Percentiles rank a stretch among this genome's conserved stretches.
Evolutionary conservation across 2,888 invertebrate species (phyloP).

Genomic region (Hypomecis punctinalis): DNA sequence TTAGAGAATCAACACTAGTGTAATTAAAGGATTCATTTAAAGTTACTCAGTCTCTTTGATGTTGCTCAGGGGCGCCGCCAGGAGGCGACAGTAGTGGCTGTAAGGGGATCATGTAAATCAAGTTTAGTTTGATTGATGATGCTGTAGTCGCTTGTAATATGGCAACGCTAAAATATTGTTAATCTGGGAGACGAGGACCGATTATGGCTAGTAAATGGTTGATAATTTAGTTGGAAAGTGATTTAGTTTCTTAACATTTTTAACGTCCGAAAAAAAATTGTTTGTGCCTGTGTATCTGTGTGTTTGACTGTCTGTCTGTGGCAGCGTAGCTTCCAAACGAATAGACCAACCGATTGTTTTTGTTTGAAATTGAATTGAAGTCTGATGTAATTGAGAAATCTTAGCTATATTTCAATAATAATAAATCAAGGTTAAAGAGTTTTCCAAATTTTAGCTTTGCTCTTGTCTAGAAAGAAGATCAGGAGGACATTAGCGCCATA

Average conservation of each 20-base stretch:
- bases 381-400: too few species aligned
- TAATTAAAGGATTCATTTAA: constrained; percentile 82
- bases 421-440: too few species aligned
- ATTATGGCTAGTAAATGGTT: background rate
- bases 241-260: background rate
- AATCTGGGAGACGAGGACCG: background rate
- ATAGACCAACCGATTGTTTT: too few species aligned
- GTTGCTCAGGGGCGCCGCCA: constrained; percentile 41
- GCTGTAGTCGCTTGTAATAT: constrained; percentile 21
- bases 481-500: too few species aligned
- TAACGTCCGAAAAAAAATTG: too few species aligned
- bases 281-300: too few species aligned
- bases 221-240: background rate
- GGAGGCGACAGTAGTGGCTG: constrained; percentile 37
- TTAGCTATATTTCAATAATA: too few species aligned
- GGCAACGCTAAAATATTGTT: constrained; percentile 13
- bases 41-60: constrained; percentile 73
- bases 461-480: too few species aligned
- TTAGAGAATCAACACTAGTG: constrained; percentile 79
- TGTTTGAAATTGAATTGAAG: too few species aligned
- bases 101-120: constrained; percentile 35
- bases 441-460: too few species aligned
- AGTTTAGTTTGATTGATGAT: constrained; percentile 63
- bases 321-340: too few species aligned
- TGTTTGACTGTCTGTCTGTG: too few species aligned